Base-by-base conservation (phyloP, 2,797 vertebrate species). In the Hemitrygon akajei region DNA sequence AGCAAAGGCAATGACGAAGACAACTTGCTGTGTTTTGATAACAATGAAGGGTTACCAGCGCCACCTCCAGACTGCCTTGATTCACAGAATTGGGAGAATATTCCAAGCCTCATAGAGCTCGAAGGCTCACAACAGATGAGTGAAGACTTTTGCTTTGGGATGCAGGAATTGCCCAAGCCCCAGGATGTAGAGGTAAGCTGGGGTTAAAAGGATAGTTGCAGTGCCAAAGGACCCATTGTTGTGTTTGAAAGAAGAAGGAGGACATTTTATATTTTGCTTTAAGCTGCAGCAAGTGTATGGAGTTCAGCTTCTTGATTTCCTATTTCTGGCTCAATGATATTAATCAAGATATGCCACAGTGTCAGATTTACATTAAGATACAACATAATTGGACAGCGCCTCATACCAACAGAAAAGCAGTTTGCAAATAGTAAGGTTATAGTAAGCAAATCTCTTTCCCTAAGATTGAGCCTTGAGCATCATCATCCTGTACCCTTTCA, bases 101-200 rank as follows among this genome's bases (percentile, higher is more conserved):
- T 96, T 47, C 96, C 96, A 94, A 97, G 97, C 94, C 96, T 97
- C 94, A 97, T 98, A 94, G 97, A 97, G 0, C 96, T 97, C 66
- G 96, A 96, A 0, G 96, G 96, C 0, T 77, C 96, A 0, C 97
- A 97, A 91, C 96, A 97, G 95, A 97, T 97, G 94, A 97, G 91
- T 93, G 91, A 75, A 76, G 91, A 76, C 71, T 93, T 75, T 69
- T 93, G 91, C 71, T 93, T 93, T 93, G 91, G 69, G 76, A 75
- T 93, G 25, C 91, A 93, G 91, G 91, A 93, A 47, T 40, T 93
- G 14, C 91, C 91, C 91, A 93, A 93, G 12, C 66, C 91, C 12
- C 91, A 93, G 30, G 69, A 93, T 93, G 91, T 40, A 27, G 71
- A 93, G 91, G 91, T 93, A 30, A 75, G 91, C 1, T 93, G 27